Base-by-base conservation (phyloP, 2,888 invertebrate species). In the Frankliniella intonsa region DNA sequence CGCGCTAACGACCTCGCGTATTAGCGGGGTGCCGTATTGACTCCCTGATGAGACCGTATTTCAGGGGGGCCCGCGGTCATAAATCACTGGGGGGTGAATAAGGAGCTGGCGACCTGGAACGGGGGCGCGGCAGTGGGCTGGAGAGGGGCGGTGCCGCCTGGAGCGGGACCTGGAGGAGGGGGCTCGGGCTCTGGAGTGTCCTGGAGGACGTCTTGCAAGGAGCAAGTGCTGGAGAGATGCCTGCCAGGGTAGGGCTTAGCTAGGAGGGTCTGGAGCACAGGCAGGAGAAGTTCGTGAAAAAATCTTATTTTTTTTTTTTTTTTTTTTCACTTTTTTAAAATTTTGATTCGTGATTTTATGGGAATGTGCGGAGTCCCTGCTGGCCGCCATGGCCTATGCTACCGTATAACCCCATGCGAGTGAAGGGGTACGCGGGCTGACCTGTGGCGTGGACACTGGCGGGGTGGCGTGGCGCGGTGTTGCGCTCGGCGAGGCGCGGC, bases 11-110 rank as follows among this genome's bases (percentile, higher is more conserved):
- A 38, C 38, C 38, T 38, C 38, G 38, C 38, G 38, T 38, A 38
- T 38, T 38, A 38, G 38, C 38, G 38, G 5, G 38, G 62, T 17
- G n/a, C 14, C n/a, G 62, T 62, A 62, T 62, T 62, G 62, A 62
- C 62, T 62, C 62, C 14, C 62, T 62, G 62, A 62, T 62, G 62
- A 62, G 62, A n/a, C 62, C 62, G 62, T 62, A 62, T 62, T 62
- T 62, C 62, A 62, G 62, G 62, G n/a, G n/a, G 19, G 17, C 55
- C 62, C n/a, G 14, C 55, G 14, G 12, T 19, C 55, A 62, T 62
- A 62, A 62, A 62, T 62, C 62, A 62, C n/a, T 38, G 38, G 38
- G 38, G 62, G 14, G 7, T 62, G 62, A 62, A 62, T 14, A 62
- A 11, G 62, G 62, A 62, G 62, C 38, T 38, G 38, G 38, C 38